phyloP scores from a whole-genome alignment of 2,797 vertebrate species.

The Ceyx erithaca region DNA sequence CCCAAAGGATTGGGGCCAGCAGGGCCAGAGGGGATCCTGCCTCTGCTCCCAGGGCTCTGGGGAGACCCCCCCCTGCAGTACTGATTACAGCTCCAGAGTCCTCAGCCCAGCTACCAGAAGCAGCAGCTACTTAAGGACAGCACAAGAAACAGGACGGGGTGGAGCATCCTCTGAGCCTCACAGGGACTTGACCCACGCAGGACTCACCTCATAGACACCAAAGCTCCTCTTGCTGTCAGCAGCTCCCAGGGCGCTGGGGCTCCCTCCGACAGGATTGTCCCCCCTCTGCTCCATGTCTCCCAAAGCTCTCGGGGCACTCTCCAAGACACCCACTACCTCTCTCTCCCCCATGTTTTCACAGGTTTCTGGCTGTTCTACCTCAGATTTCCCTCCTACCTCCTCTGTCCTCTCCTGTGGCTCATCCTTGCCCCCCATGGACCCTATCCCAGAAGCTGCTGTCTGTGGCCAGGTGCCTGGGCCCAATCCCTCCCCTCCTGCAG shows the following conservation, averaged over 20 bases:
- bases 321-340: not conserved
- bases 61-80: too few relatives aligned
- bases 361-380: not conserved
- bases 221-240: not conserved
- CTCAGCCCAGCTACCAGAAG: not conserved
- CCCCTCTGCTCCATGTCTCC: not conserved
- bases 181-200: not conserved
- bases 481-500: not conserved
- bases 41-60: too few relatives aligned
- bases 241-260: not conserved
- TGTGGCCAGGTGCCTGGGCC: fast-evolving
- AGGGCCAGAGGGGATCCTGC: too few relatives aligned
- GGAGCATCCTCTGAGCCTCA: not conserved
- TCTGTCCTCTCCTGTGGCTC: not conserved
- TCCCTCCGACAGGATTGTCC: not conserved
- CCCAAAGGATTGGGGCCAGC: not conserved
- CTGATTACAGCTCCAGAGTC: too few relatives aligned
- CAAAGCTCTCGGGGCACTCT: fast-evolving
- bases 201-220: constrained; percentile 20
- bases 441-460: not conserved
- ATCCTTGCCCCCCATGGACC: fast-evolving
- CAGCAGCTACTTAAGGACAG: not conserved
- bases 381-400: not conserved
- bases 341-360: fast-evolving
- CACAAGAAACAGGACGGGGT: fast-evolving